Percentiles rank a stretch among this genome's conserved stretches.
Conservation (phyloP, 1,140 invertebrate species). For the Heliothis subflexa region DNA sequence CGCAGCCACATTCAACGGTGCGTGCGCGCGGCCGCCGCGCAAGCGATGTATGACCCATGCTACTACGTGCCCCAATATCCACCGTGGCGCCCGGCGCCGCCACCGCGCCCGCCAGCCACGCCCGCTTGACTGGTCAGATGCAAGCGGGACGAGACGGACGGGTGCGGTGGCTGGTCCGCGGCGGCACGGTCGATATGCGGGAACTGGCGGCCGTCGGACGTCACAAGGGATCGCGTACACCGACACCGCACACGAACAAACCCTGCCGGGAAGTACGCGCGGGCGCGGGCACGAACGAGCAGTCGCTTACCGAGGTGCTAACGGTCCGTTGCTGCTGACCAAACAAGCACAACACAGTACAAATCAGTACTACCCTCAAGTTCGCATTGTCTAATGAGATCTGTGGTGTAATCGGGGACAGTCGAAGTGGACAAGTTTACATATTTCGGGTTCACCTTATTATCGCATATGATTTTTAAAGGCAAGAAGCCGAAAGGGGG, state of each 20-base stretch:
- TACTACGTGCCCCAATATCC: constrained; percentile 75
- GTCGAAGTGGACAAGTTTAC: constrained; percentile 37
- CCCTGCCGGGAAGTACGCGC: constrained; percentile 67
- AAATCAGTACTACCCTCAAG: constrained; percentile 81
- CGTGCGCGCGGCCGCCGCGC: constrained; percentile 83
- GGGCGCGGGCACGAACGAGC: constrained; percentile 69
- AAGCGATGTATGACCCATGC: constrained; percentile 86
- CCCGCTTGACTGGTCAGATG: constrained; percentile 26
- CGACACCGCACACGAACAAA: constrained; percentile 75
- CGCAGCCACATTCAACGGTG: constrained; percentile 85
- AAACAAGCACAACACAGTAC: constrained; percentile 85
- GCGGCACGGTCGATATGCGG: constrained; percentile 49
- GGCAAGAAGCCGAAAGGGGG: constrained; percentile 28
- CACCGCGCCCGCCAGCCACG: constrained; percentile 37
- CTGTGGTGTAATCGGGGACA: constrained; percentile 49
- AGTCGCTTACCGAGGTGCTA: constrained; percentile 84
- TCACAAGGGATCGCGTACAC: constrained; percentile 83
- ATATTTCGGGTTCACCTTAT: constrained; percentile 37
- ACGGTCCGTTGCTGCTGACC: constrained; percentile 85
- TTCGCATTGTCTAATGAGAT: constrained; percentile 68
- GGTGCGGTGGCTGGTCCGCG: constrained; percentile 42
- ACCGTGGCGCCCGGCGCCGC: constrained; percentile 50
- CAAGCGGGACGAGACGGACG: constrained; percentile 33
- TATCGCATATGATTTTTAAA: constrained; percentile 31
- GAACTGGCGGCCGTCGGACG: constrained; percentile 77